Percentiles rank a stretch among this genome's conserved stretches.
These are phyloP conservation scores for Andrena praecox DNA, from an alignment of 2,888 invertebrate species.

Conservation along the genomic window DNA sequence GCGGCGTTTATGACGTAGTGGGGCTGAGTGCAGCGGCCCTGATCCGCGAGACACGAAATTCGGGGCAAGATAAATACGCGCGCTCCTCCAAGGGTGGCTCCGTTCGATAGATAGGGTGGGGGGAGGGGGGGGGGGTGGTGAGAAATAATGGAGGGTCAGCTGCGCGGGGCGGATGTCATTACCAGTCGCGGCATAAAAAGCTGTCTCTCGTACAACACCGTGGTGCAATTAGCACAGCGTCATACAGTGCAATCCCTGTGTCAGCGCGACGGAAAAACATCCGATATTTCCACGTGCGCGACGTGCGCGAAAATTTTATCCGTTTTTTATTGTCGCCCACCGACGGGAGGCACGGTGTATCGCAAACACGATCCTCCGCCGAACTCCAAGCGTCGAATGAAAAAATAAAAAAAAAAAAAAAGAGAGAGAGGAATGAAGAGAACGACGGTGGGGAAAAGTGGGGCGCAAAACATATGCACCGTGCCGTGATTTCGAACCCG, in stretches of 20 bases:
- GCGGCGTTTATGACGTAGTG: slow-evolving; percentile 22
- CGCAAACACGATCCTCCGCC: slow-evolving; percentile 14
- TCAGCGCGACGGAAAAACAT: slow-evolving; percentile 55
- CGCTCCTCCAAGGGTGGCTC: slow-evolving; percentile 46
- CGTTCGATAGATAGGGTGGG: slow-evolving; percentile 59
- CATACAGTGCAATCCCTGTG: slow-evolving; percentile 64
- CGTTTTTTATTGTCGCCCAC: slow-evolving; percentile 40
- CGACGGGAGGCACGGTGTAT: slow-evolving; percentile 5
- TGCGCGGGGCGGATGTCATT: slow-evolving; percentile 77
- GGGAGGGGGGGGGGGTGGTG: slow-evolving; percentile 29
- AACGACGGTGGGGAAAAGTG: slow-evolving; percentile 10
- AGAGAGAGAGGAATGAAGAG: not conserved
- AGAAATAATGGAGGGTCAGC: slow-evolving; percentile 79
- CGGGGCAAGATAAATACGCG: slow-evolving; percentile 53
- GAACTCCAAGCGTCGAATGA: not conserved
- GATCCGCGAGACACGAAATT: slow-evolving; percentile 35
- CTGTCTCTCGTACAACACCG: slow-evolving; percentile 65
- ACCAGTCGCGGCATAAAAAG: slow-evolving; percentile 76
- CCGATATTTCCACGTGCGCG: slow-evolving; percentile 50
- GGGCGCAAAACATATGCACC: not conserved
- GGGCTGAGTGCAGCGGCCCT: not conserved
- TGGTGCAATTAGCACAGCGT: slow-evolving; percentile 68
- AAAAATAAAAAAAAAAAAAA: not conserved
- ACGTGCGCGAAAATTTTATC: slow-evolving; percentile 57
- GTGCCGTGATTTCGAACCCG: not conserved